Base-by-base conservation (phyloP, 2,888 invertebrate species). In the Drosophila bunnanda region DNA sequence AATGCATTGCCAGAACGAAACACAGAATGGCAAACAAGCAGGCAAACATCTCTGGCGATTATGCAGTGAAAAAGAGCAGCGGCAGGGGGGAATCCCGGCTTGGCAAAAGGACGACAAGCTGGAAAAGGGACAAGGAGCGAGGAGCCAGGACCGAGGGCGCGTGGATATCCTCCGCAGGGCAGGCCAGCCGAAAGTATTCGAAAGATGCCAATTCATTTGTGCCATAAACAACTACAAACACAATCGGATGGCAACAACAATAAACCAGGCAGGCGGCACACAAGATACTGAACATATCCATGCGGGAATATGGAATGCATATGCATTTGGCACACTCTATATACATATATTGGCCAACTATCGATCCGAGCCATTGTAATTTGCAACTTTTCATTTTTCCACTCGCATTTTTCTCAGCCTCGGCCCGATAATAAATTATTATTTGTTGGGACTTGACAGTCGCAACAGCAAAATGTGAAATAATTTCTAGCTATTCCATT, bases 131-230 rank as follows among this genome's bases (percentile, higher is more conserved):
- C 13, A 44, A 44, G 22, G 2, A 43, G 15, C 36, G 67, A 61
- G 25, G 8, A 25, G 22, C 28, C 58, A 32, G 22, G 52, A 62
- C 54, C 34, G 50, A 57, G 58, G 59, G 43, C 43, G 8, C 50
- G 43, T 43, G 64, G 30, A 62, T 56, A 72, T 55, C 64, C 53
- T 65, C 71, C 60, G 66, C 56, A 67, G 73, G 41, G 69, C 62
- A 65, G 70, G 39, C 57, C 56, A n/a, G 44, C 57, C 60, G 50
- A 72, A 78, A 76, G 71, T 67, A 76, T 75, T 75, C 81, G 61
- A 83, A 85, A 84, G 88, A 85, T 87, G 78, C 78, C 80, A 78
- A 80, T 87, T 87, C 85, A 84, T 81, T 87, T 89, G 78, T 68
- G 75, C 68, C 83, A 85, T 80, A 88, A 80, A 85, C 67, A 76